Base-by-base conservation (phyloP, 2,888 invertebrate species). In the Synanthedon formicaeformis region DNA sequence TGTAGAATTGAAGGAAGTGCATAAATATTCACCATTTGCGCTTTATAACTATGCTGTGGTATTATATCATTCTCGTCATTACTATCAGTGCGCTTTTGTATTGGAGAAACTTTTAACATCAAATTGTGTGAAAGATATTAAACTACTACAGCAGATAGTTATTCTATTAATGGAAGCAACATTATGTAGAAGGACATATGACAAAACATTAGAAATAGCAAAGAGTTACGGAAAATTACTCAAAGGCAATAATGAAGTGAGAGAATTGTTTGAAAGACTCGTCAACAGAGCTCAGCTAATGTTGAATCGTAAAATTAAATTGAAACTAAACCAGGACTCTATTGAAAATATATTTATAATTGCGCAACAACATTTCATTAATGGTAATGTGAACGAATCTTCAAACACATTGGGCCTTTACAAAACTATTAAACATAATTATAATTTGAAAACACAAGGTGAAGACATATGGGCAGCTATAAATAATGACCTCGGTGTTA, bases 401-500 rank as follows among this genome's bases (percentile, higher is more conserved):
- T 71, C 83, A 12, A 72, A 74, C 23, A 82, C 79, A 41, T 59
- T 88, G 52, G 81, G 79, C 1, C 75, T 74, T 55, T 84, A 85
- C 56, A 79, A 70, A 64, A 75, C 75, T 48, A 58, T 85, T 16
- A 78, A 82, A 59, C 73, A 77, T 56, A 73, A 73, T 57, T 85
- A 86, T 65, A 77, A 82, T 65, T 60, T 82, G 50, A 82, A 78
- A 62, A 71, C 73, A 16, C 81, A 86, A 61, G 84, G 85, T 8
- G 86, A 88, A 69, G 88, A 88, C 53, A 82, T 87, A 49, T 87
- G 86, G 87, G 84, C 88, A 55, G 86, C 87, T 40, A 76, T 93
- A 65, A 93, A 93, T 69, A 96, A 96, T 70, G 95, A 96, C 67
- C 90, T 95, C 69, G 96, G 93, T 50, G 92, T 94, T 52, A 89